Percentiles rank a stretch among this genome's conserved stretches.
phyloP scores from a whole-genome alignment of 1,140 invertebrate genomes.

The Eubasilissa regina region DNA sequence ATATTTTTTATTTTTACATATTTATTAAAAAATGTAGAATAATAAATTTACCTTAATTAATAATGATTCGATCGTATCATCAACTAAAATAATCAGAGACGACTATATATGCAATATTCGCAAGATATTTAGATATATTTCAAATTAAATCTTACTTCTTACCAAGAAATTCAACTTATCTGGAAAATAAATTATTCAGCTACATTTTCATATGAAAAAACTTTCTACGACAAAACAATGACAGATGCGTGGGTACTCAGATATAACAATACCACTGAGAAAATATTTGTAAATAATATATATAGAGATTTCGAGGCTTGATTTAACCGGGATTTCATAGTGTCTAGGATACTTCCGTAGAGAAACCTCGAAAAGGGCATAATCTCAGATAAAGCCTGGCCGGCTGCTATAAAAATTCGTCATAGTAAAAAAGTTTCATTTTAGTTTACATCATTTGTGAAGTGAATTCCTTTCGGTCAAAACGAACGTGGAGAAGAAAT shows the following conservation, averaged over 20 bases:
- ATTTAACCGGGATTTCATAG: neutral
- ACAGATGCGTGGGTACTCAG: neutral
- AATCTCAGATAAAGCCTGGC: conserved; percentile 9
- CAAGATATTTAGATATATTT: too few species aligned
- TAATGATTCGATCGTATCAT: too few species aligned
- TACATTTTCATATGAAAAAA: conserved; percentile 19
- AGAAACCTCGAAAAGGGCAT: conserved; percentile 3
- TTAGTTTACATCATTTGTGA: conserved; percentile 52
- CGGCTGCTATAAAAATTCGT: conserved; percentile 26
- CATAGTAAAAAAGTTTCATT: conserved; percentile 54
- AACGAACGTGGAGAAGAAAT: conserved; percentile 40
- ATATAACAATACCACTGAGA: neutral
- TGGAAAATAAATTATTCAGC: neutral
- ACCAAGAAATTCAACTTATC: neutral
- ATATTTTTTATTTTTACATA: too few species aligned
- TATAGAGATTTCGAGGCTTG: conserved; percentile 3
- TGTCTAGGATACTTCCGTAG: neutral
- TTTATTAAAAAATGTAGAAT: too few species aligned
- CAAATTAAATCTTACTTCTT: neutral
- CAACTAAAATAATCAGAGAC: too few species aligned
- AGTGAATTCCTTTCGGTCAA: conserved; percentile 53
- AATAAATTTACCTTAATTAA: too few species aligned
- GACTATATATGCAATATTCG: too few species aligned
- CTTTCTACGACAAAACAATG: neutral
- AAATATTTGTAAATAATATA: neutral